These are phyloP conservation scores for Ciconia boyciana DNA, from an alignment of 2,113 vertebrate genomes.

Conservation along the genomic window DNA sequence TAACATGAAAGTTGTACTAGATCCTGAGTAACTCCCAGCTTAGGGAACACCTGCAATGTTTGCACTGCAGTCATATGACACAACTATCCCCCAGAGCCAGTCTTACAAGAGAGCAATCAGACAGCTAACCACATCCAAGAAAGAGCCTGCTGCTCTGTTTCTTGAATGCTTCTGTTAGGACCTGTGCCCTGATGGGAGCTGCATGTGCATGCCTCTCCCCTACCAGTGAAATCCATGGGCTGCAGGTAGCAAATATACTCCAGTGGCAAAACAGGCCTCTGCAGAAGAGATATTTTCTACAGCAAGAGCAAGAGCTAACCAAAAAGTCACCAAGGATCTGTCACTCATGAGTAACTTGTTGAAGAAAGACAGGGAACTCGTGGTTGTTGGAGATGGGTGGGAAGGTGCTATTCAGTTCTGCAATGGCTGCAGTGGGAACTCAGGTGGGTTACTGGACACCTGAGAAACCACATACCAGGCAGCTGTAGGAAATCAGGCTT, in stretches of 20 bases:
- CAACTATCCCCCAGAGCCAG: neutral
- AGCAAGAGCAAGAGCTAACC: neutral
- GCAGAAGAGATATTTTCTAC: neutral
- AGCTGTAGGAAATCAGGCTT: neutral
- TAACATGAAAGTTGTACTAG: neutral
- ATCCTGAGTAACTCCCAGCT: neutral
- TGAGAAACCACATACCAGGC: neutral
- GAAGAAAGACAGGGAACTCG: neutral
- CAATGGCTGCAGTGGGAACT: neutral
- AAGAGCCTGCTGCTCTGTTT: neutral
- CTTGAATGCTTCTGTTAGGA: neutral
- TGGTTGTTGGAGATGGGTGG: neutral
- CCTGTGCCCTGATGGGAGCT: neutral
- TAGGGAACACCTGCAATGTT: neutral
- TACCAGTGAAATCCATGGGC: neutral
- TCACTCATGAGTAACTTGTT: neutral
- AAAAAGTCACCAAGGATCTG: neutral
- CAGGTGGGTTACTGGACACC: neutral
- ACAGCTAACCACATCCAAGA: neutral
- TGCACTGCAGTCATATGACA: neutral
- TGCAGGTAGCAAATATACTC: neutral
- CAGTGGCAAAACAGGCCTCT: neutral
- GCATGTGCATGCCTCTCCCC: accelerated
- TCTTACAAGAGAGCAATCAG: neutral
- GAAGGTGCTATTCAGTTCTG: neutral